These are phyloP conservation scores for Xenus cinereus DNA, from an alignment of 2,113 vertebrate species.

Conservation along the genomic window DNA sequence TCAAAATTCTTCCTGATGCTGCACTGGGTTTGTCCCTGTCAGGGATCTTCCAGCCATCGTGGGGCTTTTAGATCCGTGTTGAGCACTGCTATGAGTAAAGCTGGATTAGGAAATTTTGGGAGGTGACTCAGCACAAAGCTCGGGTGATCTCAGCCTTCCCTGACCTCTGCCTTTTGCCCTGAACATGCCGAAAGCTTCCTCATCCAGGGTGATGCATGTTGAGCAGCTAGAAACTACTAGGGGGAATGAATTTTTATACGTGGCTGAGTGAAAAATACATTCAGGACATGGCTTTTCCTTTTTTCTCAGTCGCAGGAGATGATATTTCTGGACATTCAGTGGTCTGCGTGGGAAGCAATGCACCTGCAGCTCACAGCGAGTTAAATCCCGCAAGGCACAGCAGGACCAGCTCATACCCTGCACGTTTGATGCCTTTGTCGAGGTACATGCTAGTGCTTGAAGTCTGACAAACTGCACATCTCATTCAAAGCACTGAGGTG, in stretches of 20 bases:
- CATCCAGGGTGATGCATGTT: not conserved
- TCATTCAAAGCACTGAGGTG: not conserved
- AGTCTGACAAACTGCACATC: not conserved
- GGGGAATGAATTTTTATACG: not conserved
- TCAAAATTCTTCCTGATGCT: not conserved
- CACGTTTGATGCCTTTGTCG: accelerated
- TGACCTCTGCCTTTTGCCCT: not conserved
- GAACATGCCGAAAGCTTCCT: not conserved
- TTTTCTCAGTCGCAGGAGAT: not conserved
- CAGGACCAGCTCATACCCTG: not conserved
- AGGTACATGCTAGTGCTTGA: not conserved
- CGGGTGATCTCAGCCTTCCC: not conserved
- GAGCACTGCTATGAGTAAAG: not conserved
- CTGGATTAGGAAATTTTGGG: not conserved
- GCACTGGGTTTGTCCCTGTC: not conserved
- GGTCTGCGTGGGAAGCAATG: not conserved
- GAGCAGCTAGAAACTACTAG: not conserved
- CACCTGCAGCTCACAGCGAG: not conserved
- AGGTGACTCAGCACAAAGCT: not conserved
- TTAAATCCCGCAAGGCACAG: not conserved
- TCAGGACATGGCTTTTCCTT: not conserved
- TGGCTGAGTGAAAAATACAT: not conserved
- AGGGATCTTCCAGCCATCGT: not conserved
- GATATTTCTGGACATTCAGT: not conserved
- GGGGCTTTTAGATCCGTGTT: not conserved